Base-by-base conservation (phyloP, 1,140 invertebrate species). In the Augochlora pura region DNA sequence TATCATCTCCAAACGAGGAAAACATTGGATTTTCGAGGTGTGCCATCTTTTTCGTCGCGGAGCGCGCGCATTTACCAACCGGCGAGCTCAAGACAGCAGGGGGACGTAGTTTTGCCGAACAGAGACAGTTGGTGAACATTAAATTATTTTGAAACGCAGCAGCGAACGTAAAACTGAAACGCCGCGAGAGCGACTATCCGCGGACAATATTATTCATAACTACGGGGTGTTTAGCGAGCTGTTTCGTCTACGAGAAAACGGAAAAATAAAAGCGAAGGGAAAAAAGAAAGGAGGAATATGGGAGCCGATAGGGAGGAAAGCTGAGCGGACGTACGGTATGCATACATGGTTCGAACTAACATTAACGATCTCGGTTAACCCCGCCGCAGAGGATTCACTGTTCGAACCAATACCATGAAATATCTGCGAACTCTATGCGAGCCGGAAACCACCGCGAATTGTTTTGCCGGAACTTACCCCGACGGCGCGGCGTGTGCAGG, bases 281-380 rank as follows among this genome's bases (percentile, higher is more conserved):
- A 38, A 49, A 66, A 4, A 10, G 7, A 60, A 57, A 54, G 69
- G 62, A 64, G 64, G 67, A n/a, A n/a, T n/a, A n/a, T n/a, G 54
- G 52, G 65, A 81, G 59, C 69, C 62, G 42, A 52, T 21, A 16
- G 49, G 49, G 16, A 6, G 18, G 54, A 23, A 21, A 18, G 8
- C 1, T 57, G 54, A 1, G 65, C 57, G 77, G 69, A 78, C n/a
- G 62, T 7, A 27, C 75, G 62, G 75, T 54, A 57, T 68, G 66
- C 63, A 69, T 68, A 57, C 70, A 54, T 57, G 75, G 68, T 52
- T 66, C 68, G 69, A 76, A 67, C 79, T 67, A 82, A 76, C 82
- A 80, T 87, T 84, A 87, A 82, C 73, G 63, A 84, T 59, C 73
- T 68, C 46, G 70, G 74, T 84, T 86, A 78, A 87, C 78, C 82